Evolutionary conservation across 2,888 invertebrate species (phyloP).

Genomic region (Andrena flavipes): DNA sequence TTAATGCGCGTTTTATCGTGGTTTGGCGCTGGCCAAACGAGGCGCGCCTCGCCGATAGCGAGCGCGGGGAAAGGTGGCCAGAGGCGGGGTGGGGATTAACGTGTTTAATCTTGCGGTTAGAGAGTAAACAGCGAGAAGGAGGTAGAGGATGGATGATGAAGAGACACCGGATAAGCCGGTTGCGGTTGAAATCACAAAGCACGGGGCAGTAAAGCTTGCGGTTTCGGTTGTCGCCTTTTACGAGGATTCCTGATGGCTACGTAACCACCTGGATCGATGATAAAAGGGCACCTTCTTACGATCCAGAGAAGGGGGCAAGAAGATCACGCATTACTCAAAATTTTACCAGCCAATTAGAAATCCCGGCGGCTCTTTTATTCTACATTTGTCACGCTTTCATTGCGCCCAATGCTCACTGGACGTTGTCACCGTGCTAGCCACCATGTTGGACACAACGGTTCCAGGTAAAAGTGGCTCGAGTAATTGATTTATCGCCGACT

Average conservation of each 20-base stretch:
- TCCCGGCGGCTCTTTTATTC: neutral
- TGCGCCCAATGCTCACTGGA: neutral
- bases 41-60: slow-evolving; percentile 49
- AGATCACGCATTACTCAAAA: neutral
- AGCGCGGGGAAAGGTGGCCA: slow-evolving; percentile 34
- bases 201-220: slow-evolving; percentile 59
- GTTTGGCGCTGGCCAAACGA: slow-evolving; percentile 41
- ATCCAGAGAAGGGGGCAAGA: neutral
- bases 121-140: slow-evolving; percentile 71
- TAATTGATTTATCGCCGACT: slow-evolving; percentile 27
- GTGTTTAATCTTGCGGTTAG: slow-evolving; percentile 78
- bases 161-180: slow-evolving; percentile 49
- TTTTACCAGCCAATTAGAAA: neutral
- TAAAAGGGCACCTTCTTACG: neutral
- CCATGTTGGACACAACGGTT: neutral
- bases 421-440: neutral
- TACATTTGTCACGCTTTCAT: neutral
- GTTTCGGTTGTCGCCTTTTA: slow-evolving; percentile 58
- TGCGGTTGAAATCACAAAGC: slow-evolving; percentile 69
- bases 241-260: slow-evolving; percentile 10
- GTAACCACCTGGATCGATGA: neutral
- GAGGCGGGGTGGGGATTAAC: slow-evolving; percentile 70
- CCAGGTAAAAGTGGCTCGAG: neutral
- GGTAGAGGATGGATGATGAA: slow-evolving; percentile 50
- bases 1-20: slow-evolving; percentile 53